Evolutionary conservation across 1,140 invertebrate genomes (phyloP).

Genomic region (Zeugodacus cucurbitae): DNA sequence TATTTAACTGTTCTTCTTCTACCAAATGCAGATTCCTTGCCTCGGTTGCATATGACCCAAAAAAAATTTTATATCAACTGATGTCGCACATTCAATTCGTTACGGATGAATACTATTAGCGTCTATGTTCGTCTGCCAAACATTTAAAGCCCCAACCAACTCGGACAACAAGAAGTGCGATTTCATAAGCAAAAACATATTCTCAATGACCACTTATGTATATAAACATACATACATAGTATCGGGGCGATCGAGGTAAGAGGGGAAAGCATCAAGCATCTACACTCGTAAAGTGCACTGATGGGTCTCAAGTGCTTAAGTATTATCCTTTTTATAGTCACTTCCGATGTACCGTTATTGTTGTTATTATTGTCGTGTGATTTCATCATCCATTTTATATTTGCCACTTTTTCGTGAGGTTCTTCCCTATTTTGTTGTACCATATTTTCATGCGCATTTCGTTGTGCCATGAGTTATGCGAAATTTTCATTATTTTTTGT

Average conservation of each 20-base stretch:
- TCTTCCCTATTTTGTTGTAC: background rate
- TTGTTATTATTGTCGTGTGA: conserved; percentile 22
- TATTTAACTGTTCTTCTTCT: too few species aligned
- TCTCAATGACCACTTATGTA: conserved; percentile 38
- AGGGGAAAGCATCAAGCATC: background rate
- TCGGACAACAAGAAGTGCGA: background rate
- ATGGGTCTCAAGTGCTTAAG: conserved; percentile 47
- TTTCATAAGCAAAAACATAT: background rate
- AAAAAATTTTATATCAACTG: too few species aligned
- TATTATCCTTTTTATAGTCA: conserved; percentile 46
- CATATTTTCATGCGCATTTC: background rate
- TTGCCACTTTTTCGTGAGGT: background rate
- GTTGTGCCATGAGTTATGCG: background rate
- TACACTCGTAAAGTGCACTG: conserved; percentile 25
- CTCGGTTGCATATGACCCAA: too few species aligned
- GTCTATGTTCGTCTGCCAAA: too few species aligned
- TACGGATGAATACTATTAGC: too few species aligned
- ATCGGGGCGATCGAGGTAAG: background rate
- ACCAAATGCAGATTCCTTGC: too few species aligned
- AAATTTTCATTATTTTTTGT: background rate
- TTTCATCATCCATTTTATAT: conserved; percentile 38
- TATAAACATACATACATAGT: too few species aligned
- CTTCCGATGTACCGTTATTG: conserved; percentile 15
- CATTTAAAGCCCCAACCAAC: too few species aligned
- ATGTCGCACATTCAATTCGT: too few species aligned